Evolutionary conservation across 2,888 invertebrate genomes (phyloP).

Genomic region (Conistra vaccinii): DNA sequence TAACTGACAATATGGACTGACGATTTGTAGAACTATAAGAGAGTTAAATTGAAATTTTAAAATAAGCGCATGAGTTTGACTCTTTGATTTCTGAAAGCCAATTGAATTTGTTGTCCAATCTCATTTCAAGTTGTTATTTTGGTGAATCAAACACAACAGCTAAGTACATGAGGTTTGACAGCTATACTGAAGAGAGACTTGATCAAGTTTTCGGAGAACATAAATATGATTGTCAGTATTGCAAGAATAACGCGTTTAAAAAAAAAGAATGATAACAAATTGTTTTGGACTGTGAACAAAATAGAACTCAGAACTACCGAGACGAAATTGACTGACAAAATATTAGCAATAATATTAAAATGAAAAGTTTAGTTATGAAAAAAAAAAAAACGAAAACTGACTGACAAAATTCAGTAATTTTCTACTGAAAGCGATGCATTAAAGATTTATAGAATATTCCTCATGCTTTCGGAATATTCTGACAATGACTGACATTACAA

Average conservation of each 20-base stretch:
- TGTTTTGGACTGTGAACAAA: background rate
- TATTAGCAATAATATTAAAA: slow-evolving; percentile 13
- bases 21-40: background rate
- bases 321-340: slow-evolving; percentile 27
- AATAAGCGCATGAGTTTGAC: too few relatives aligned
- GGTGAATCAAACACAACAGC: background rate
- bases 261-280: background rate
- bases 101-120: background rate
- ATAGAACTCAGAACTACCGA: background rate
- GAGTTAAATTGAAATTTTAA: background rate
- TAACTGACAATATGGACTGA: slow-evolving; percentile 23
- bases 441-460: background rate
- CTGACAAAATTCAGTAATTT: background rate
- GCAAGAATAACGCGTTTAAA: background rate
- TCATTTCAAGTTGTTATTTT: background rate
- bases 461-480: background rate
- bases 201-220: background rate
- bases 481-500: background rate
- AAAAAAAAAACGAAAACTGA: background rate
- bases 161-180: background rate
- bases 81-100: background rate
- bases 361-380: slow-evolving; percentile 11
- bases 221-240: background rate
- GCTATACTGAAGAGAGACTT: background rate
- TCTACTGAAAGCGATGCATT: background rate